These are phyloP conservation scores for Lethrus apterus DNA, from an alignment of 1,140 invertebrate genomes.

Conservation along the genomic window DNA sequence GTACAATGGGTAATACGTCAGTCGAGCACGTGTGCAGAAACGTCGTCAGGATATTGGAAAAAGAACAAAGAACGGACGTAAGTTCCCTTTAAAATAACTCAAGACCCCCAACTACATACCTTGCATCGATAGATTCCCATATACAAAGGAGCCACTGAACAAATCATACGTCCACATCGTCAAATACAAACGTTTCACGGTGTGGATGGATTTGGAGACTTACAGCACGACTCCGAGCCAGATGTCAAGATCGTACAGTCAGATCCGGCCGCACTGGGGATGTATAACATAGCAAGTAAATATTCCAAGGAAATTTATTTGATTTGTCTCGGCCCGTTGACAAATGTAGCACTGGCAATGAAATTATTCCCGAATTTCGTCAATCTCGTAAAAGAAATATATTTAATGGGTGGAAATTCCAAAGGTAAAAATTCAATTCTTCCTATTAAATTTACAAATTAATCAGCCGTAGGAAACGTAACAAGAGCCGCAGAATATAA, in stretches of 20 bases:
- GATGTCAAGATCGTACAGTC: slow-evolving; percentile 23
- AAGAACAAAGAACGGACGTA: slow-evolving; percentile 45
- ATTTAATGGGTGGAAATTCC: slow-evolving; percentile 72
- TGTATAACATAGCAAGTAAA: slow-evolving; percentile 23
- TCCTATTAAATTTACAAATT: slow-evolving; percentile 8
- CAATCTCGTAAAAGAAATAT: slow-evolving; percentile 53
- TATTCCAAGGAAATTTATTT: slow-evolving; percentile 47
- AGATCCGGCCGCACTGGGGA: slow-evolving; percentile 19
- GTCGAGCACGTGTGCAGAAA: slow-evolving; percentile 54
- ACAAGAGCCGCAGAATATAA: slow-evolving; percentile 69
- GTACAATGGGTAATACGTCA: slow-evolving; percentile 54
- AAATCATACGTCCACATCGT: slow-evolving; percentile 42
- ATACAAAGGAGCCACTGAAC: slow-evolving; percentile 49
- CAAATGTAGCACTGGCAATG: slow-evolving; percentile 67
- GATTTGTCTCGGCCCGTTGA: slow-evolving; percentile 64
- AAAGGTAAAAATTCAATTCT: slow-evolving; percentile 44
- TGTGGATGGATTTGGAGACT: slow-evolving; percentile 59
- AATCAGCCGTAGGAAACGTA: slow-evolving; percentile 52
- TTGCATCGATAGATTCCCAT: slow-evolving; percentile 53
- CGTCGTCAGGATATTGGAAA: slow-evolving; percentile 50
- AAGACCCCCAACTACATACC: neutral
- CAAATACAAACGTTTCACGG: slow-evolving; percentile 46
- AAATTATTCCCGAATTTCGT: slow-evolving; percentile 58
- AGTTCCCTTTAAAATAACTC: slow-evolving; percentile 29
- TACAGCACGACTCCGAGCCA: slow-evolving; percentile 21